Percentiles rank a stretch among this genome's conserved stretches.
These are phyloP conservation scores for Pilophorus perplexus DNA, from an alignment of 2,888 invertebrate genomes.

Conservation along the genomic window DNA sequence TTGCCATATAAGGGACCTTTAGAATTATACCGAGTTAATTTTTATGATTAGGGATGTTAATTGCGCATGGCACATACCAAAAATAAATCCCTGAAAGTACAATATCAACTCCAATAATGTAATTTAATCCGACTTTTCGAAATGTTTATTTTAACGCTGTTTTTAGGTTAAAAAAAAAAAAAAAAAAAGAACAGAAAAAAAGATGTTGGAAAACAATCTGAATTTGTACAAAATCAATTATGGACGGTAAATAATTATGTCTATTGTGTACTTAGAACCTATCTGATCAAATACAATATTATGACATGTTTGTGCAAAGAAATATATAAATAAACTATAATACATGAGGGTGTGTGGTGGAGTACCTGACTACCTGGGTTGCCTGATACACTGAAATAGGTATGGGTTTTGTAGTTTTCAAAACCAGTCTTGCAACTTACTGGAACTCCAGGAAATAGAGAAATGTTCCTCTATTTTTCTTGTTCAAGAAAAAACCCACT, in stretches of 20 bases:
- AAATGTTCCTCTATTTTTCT: too few species aligned
- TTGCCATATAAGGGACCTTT: constrained; percentile 39
- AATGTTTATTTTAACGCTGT: constrained; percentile 34
- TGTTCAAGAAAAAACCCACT: too few species aligned
- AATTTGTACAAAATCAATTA: constrained; percentile 45
- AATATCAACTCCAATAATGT: constrained; percentile 39
- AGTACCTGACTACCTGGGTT: too few species aligned
- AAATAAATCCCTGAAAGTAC: constrained; percentile 44
- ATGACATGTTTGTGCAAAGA: constrained; percentile 45
- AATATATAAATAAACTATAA: constrained; percentile 40
- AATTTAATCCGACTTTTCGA: constrained; percentile 26
- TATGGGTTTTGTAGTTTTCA: too few species aligned
- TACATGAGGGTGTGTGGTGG: too few species aligned
- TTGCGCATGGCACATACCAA: constrained; percentile 32
- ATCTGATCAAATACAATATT: constrained; percentile 44
- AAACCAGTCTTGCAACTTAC: too few species aligned
- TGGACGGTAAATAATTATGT: constrained; percentile 45
- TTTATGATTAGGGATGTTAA: constrained; percentile 36
- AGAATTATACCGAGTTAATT: constrained; percentile 4
- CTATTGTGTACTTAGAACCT: constrained; percentile 45
- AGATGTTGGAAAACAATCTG: constrained; percentile 42
- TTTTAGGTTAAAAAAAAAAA: constrained; percentile 33
- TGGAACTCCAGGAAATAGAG: too few species aligned
- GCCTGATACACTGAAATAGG: too few species aligned
- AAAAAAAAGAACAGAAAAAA: constrained; percentile 5